Percentiles rank a stretch among this genome's conserved stretches.
Evolutionary conservation across 2,113 vertebrate genomes (phyloP).

Genomic region (Isurus oxyrinchus): DNA sequence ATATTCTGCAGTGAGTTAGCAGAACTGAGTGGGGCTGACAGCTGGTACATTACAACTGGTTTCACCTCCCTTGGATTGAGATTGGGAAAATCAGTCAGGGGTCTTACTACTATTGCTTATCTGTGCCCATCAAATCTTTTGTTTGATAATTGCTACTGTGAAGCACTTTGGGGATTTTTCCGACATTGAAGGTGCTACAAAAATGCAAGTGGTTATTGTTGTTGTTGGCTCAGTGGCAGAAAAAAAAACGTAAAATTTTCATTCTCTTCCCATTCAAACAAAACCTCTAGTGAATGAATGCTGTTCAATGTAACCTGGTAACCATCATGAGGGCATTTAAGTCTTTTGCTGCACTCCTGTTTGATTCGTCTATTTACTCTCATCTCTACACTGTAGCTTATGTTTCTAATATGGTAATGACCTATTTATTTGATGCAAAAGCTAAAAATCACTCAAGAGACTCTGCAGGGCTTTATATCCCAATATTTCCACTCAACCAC

Average conservation of each 20-base stretch:
- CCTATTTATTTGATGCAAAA: not conserved
- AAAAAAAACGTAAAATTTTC: not conserved
- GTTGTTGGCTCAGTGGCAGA: not conserved
- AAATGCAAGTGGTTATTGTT: not conserved
- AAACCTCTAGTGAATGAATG: not conserved
- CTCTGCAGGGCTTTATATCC: not conserved
- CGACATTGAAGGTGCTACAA: not conserved
- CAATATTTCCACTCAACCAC: not conserved
- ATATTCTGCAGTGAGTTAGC: no score
- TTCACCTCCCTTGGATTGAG: no score
- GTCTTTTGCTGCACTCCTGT: not conserved
- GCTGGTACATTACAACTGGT: no score
- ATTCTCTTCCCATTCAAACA: not conserved
- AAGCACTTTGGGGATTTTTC: not conserved
- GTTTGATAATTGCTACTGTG: not conserved
- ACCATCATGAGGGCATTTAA: not conserved
- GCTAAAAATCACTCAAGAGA: not conserved
- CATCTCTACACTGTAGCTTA: not conserved
- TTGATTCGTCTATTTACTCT: not conserved
- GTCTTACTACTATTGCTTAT: no score
- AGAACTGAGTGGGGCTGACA: no score
- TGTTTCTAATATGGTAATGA: not conserved
- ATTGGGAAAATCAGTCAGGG: no score
- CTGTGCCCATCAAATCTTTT: no score
- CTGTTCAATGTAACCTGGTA: not conserved